phyloP scores from a whole-genome alignment of 1,140 invertebrate species.

The Macrobrachium nipponense region DNA sequence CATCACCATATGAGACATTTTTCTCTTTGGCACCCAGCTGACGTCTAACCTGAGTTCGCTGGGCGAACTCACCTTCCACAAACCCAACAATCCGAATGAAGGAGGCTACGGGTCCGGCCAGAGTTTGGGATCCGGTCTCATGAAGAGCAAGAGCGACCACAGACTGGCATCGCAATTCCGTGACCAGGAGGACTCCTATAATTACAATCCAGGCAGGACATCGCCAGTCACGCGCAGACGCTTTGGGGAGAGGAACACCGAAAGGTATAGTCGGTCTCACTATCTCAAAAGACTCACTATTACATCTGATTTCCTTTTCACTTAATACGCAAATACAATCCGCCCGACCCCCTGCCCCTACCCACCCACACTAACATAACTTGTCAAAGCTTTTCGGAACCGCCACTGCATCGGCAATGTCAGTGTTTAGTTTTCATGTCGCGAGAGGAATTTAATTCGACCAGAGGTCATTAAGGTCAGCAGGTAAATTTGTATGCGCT shows the following conservation, averaged over 20 bases:
- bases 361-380: background rate
- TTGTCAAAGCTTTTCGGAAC: too few relatives aligned
- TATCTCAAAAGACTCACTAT: slow-evolving; percentile 31
- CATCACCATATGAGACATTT: too few relatives aligned
- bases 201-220: slow-evolving; percentile 58
- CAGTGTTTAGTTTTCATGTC: too few relatives aligned
- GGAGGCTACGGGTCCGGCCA: slow-evolving; percentile 29
- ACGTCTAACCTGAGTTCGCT: slow-evolving; percentile 86
- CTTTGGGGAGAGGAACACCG: slow-evolving; percentile 67
- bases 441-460: too few relatives aligned
- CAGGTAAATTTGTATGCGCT: too few relatives aligned
- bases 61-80: slow-evolving; percentile 86
- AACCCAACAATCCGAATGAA: slow-evolving; percentile 71
- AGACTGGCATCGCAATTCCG: slow-evolving; percentile 88
- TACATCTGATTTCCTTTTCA: background rate
- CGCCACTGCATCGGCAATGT: too few relatives aligned
- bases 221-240: slow-evolving; percentile 63
- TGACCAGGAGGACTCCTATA: slow-evolving; percentile 79
- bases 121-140: slow-evolving; percentile 78
- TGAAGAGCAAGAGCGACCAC: slow-evolving; percentile 94
- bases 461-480: too few relatives aligned
- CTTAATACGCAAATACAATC: background rate
- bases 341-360: background rate
- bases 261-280: slow-evolving; percentile 69
- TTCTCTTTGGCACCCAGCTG: slow-evolving; percentile 71